Evolutionary conservation across 2,888 invertebrate species (phyloP), one percentile per base, ranked within the genome.

Genomic region (Volucella bombylans): DNA sequence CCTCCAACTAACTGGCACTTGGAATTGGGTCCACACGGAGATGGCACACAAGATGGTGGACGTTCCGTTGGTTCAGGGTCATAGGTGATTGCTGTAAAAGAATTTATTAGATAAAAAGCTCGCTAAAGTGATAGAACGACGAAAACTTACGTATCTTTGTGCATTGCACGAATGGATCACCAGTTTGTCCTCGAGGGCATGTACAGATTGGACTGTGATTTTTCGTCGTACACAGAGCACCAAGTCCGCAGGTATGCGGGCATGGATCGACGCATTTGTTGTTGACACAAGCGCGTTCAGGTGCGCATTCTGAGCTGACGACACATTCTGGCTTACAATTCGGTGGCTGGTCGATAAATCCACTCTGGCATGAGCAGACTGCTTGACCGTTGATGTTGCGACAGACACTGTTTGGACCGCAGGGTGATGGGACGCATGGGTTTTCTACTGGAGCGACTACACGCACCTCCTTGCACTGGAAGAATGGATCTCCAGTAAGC

Each of bases 121-220:
- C 6, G 59, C 43, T 65, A 54, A 64, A 54, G 54, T 38, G 49
- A 49, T 64, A 15, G 4, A 4, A 6, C 49, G 45, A 12, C 23
- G n/a, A 45, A 10, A 74, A 94, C 94, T 94, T 94, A 96, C 95
- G 93, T 89, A 93, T 93, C 87, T 93, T 93, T 65, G 94, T 93
- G 89, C 97, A 97, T 89, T 94, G 95, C 3, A 94, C 94, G 90
- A 97, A 97, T 68, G 97, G 97, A 94, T 97, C 96, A 57, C 97
- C 97, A 49, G 95, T 96, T 92, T 95, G 96, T n/a, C 96, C 95
- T 52, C 94, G 93, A 55, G 96, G 95, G 88, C 97, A 97, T 4
- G 96, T 95, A 89, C 97, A 97, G 86, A 97, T 96, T 3, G 97
- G 97, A 89, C 95, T 96, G 90, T 97, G 97, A 90, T 97, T 96